A percentile compares a stretch with the other conserved stretches of the same genome.
phyloP scores from a whole-genome alignment of 1,140 invertebrate genomes.

The Magallana angulata region DNA sequence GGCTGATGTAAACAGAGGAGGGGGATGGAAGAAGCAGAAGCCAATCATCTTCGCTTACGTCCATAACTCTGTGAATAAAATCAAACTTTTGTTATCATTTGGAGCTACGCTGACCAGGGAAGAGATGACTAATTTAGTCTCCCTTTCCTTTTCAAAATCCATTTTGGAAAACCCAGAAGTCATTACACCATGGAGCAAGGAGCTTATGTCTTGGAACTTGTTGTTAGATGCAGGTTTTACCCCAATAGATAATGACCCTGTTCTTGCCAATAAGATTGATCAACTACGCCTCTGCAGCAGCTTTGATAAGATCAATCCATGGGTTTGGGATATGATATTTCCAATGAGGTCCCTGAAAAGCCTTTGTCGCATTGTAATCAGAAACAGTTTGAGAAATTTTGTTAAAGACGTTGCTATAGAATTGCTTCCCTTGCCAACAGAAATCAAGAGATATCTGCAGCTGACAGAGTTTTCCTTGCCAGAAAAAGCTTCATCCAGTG shows the following conservation, averaged over 20 bases:
- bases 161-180: constrained; percentile 76
- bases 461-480: constrained; percentile 67
- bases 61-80: constrained; percentile 75
- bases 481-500: background rate
- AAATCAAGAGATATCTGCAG: constrained; percentile 69
- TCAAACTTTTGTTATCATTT: constrained; percentile 71
- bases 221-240: constrained; percentile 70
- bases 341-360: constrained; percentile 69
- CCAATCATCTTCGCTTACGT: constrained; percentile 75
- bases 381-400: constrained; percentile 57
- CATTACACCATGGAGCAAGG: constrained; percentile 69
- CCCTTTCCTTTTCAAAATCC: constrained; percentile 71
- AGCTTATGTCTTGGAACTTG: constrained; percentile 72
- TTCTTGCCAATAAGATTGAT: constrained; percentile 66
- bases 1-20: constrained; percentile 73
- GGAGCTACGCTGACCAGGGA: constrained; percentile 70
- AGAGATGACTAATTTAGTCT: constrained; percentile 74
- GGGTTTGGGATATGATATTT: constrained; percentile 68
- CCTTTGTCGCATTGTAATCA: constrained; percentile 69
- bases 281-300: constrained; percentile 73
- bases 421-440: constrained; percentile 64
- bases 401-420: constrained; percentile 67
- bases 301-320: constrained; percentile 70
- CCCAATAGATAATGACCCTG: constrained; percentile 62
- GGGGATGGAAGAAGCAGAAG: constrained; percentile 74